Base-by-base conservation (phyloP, 1,140 invertebrate species). In the Colletes latitarsis region DNA sequence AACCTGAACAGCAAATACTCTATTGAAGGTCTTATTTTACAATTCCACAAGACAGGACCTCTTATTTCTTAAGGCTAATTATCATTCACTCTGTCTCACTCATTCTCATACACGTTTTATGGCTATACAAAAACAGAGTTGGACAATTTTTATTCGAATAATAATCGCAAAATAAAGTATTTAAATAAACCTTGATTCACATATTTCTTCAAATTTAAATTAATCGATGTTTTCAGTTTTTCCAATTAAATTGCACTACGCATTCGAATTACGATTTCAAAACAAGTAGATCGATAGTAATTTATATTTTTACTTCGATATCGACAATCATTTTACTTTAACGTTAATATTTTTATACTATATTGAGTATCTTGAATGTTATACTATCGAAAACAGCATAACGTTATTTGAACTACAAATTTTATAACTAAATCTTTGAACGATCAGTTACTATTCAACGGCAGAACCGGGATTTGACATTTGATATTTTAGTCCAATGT, bases 141-240 rank as follows among this genome's bases (percentile, higher is more conserved):
- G 77, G 77, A 79, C 77, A 72, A 73, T 64, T 46, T 73, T 73
- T 79, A 79, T 79, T 79, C 77, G 69, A 79, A 79, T 79, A 78
- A 79, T 3, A 66, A 52, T 46, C 12, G 15, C 55, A 39, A 39
- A 64, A 49, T 19, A 71, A 71, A 62, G 52, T 21, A 41, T 30
- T 58, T 41, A 62, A 69, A 43, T 1, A 55, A 62, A n/a, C 21
- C 17, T 9, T 49, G 39, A 14, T 62, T 43, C 19, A 60, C 10
- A n/a, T 10, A 75, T 4, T 12, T 53, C 9, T 68, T 39, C 52
- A 17, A 12, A 41, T n/a, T 70, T 41, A 41, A 5, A 72, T n/a
- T 53, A 62, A 62, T 52, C 5, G 52, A 21, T 17, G 2, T 5
- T 14, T 49, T 39, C 4, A 17, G 30, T 30, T 46, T 12, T 49